phyloP scores from a whole-genome alignment of 2,113 vertebrate genomes.

The Malurus elegans region DNA sequence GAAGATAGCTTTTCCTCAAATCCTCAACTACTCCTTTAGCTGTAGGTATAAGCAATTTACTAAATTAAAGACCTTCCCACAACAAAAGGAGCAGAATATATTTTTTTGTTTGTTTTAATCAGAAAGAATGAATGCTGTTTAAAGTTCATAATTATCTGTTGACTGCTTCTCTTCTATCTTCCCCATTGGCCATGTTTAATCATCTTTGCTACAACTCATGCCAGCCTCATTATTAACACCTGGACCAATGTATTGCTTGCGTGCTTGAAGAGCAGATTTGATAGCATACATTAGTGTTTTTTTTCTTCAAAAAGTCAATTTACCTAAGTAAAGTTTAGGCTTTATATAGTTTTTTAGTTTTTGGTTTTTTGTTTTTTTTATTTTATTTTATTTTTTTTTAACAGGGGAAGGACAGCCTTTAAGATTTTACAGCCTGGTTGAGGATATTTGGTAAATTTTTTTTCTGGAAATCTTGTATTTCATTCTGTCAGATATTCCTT shows the following conservation, averaged over 20 bases:
- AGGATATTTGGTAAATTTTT: background rate
- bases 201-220: background rate
- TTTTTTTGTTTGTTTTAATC: background rate
- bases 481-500: background rate
- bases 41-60: background rate
- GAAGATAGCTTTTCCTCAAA: background rate
- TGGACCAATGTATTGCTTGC: background rate
- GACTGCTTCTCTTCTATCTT: background rate
- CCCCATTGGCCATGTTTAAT: background rate
- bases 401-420: background rate
- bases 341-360: background rate
- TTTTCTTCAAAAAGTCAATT: background rate
- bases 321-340: background rate
- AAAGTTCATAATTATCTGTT: background rate
- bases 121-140: constrained; percentile 7
- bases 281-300: background rate
- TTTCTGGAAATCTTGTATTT: background rate
- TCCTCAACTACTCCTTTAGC: background rate
- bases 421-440: background rate
- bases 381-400: background rate
- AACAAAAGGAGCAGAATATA: background rate
- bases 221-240: background rate
- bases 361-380: background rate
- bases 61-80: background rate
- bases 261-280: background rate